Evolutionary conservation across 2,113 vertebrate species (phyloP).

Genomic region (Calypte anna): DNA sequence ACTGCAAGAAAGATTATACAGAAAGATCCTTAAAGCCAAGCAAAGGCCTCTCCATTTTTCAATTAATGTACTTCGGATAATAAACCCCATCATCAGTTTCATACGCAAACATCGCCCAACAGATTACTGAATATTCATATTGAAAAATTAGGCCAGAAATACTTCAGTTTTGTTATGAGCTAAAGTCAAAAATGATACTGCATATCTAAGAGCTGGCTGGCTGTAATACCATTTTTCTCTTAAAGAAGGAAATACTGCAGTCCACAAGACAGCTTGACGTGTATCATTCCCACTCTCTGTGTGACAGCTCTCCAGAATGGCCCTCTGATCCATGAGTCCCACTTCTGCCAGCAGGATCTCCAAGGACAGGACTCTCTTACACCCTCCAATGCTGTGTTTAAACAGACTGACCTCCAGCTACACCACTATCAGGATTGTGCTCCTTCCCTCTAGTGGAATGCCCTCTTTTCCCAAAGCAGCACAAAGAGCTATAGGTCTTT

Average conservation of each 20-base stretch:
- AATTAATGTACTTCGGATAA: neutral
- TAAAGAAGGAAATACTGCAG: accelerated
- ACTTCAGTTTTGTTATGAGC: neutral
- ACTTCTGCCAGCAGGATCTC: neutral
- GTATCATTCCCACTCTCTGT: neutral
- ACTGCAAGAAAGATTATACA: neutral
- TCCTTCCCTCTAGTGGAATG: neutral
- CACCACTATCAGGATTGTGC: neutral
- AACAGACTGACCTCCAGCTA: neutral
- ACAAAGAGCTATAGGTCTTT: neutral
- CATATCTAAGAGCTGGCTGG: accelerated
- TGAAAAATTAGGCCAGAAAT: neutral
- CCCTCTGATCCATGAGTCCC: neutral
- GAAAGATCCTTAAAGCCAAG: neutral
- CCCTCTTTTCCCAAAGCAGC: neutral
- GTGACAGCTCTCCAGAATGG: neutral
- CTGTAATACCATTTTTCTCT: neutral
- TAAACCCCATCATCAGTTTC: neutral
- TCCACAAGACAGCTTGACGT: neutral
- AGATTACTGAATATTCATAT: neutral
- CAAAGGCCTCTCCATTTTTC: neutral
- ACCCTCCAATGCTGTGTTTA: neutral
- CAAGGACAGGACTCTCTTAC: neutral
- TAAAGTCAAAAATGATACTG: neutral
- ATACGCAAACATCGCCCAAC: neutral